Percentiles rank a stretch among this genome's conserved stretches.
Evolutionary conservation across 2,888 invertebrate species (phyloP).

Genomic region (Abrostola triplasia): DNA sequence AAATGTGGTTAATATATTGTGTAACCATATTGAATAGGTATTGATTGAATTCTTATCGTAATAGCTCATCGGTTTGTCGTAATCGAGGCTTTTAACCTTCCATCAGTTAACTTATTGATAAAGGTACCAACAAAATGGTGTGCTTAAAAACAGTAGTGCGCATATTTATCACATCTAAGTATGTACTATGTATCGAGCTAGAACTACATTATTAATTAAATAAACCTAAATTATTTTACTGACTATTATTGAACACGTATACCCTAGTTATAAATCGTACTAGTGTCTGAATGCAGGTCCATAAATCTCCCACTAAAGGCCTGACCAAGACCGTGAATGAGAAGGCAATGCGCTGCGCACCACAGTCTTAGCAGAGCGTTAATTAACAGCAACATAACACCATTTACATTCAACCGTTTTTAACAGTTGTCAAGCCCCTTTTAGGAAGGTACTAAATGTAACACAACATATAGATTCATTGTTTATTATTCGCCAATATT

Average conservation of each 20-base stretch:
- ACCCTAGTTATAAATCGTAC: too few relatives aligned
- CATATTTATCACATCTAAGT: too few relatives aligned
- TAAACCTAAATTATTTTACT: too few relatives aligned
- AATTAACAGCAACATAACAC: not conserved
- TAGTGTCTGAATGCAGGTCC: too few relatives aligned
- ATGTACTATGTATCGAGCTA: too few relatives aligned
- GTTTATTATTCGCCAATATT: not conserved
- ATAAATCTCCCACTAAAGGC: too few relatives aligned
- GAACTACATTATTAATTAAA: too few relatives aligned
- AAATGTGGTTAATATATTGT: not conserved
- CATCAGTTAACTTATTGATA: not conserved
- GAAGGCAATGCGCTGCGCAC: too few relatives aligned
- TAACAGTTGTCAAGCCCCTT: not conserved
- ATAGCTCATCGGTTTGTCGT: slow-evolving; percentile 9
- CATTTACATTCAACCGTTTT: not conserved
- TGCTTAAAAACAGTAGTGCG: too few relatives aligned
- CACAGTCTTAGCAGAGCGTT: not conserved
- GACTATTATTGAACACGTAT: too few relatives aligned
- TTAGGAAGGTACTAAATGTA: not conserved
- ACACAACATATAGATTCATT: not conserved
- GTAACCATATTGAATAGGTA: slow-evolving; percentile 1
- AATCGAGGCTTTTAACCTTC: slow-evolving; percentile 6
- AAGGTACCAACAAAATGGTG: not conserved
- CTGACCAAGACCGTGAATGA: too few relatives aligned
- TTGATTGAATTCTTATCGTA: slow-evolving; percentile 22